These are phyloP conservation scores for Eristalis intricaria DNA, from an alignment of 2,888 invertebrate species.

Conservation along the genomic window DNA sequence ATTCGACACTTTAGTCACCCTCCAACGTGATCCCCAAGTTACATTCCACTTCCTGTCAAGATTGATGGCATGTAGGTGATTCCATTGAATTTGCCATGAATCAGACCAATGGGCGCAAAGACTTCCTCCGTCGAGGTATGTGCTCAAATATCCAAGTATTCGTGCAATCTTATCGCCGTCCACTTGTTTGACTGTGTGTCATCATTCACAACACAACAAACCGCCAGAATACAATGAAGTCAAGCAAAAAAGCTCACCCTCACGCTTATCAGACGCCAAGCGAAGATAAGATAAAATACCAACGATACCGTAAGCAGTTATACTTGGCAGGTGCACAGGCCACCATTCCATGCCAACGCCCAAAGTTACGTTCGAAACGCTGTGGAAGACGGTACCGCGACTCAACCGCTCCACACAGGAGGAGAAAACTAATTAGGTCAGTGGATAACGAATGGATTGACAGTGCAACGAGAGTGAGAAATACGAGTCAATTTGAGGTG, in stretches of 20 bases:
- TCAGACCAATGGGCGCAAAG: constrained; percentile 35
- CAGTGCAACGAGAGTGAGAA: background rate
- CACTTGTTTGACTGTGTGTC: constrained; percentile 34
- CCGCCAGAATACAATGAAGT: background rate
- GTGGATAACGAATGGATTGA: constrained; percentile 31
- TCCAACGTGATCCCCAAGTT: background rate
- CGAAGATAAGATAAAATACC: constrained; percentile 67
- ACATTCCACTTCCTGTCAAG: constrained; percentile 16
- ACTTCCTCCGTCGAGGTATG: background rate
- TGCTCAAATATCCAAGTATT: background rate
- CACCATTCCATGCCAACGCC: constrained; percentile 60
- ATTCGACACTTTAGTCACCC: constrained; percentile 16
- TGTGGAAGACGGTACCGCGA: constrained; percentile 56
- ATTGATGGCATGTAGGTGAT: constrained; percentile 11
- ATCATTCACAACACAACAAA: constrained; percentile 23
- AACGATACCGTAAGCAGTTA: constrained; percentile 28
- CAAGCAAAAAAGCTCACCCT: constrained; percentile 47
- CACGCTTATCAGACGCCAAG: constrained; percentile 35
- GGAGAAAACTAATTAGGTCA: constrained; percentile 50
- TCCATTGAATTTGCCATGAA: constrained; percentile 55
- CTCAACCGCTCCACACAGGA: constrained; percentile 27
- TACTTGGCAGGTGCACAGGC: constrained; percentile 61
- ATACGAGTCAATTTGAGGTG: background rate
- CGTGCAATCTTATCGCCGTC: constrained; percentile 19
- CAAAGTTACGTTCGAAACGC: constrained; percentile 63